phyloP scores from a whole-genome alignment of 2,888 invertebrate genomes.

The Pollenia griseotomentosa region DNA sequence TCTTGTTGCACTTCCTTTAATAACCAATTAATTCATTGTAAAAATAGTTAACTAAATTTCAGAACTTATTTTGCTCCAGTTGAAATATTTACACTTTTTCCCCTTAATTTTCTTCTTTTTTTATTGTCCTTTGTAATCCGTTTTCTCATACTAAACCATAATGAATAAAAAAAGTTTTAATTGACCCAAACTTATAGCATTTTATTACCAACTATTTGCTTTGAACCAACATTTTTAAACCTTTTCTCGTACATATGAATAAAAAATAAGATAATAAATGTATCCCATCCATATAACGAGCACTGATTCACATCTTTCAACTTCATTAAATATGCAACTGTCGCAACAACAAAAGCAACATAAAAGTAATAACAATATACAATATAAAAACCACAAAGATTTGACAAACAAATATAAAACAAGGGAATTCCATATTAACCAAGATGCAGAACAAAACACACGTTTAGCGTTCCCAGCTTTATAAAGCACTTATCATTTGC shows the following conservation, averaged over 20 bases:
- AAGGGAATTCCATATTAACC: conserved; percentile 64
- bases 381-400: conserved; percentile 31
- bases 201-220: neutral
- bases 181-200: neutral
- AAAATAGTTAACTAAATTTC: too few relatives aligned
- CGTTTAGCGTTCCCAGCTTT: conserved; percentile 24
- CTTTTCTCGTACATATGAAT: too few relatives aligned
- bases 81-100: too few relatives aligned
- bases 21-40: too few relatives aligned
- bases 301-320: conserved; percentile 60
- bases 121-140: too few relatives aligned
- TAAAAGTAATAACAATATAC: conserved; percentile 25
- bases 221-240: neutral
- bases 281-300: conserved; percentile 31
- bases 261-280: conserved; percentile 17
- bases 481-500: conserved; percentile 66
- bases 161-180: too few relatives aligned
- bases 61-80: too few relatives aligned
- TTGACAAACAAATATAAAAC: conserved; percentile 46
- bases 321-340: conserved; percentile 69
- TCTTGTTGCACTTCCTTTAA: too few relatives aligned
- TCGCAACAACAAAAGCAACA: conserved; percentile 8
- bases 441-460: conserved; percentile 26
- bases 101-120: too few relatives aligned
- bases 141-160: too few relatives aligned